Conservation (phyloP, 2,113 vertebrate genomes). For the Pseudolaguvia tuberculata region DNA sequence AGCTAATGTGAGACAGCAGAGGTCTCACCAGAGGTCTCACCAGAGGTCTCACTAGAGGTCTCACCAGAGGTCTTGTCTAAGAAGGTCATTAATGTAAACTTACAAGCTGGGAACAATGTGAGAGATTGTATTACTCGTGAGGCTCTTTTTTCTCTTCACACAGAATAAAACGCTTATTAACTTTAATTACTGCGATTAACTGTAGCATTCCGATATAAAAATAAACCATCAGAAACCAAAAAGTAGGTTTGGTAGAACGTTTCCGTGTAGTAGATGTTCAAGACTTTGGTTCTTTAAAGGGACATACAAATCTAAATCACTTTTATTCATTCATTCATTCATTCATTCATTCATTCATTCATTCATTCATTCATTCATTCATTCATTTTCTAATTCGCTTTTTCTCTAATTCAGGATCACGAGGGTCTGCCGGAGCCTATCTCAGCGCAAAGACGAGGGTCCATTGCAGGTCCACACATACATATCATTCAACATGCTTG, state of each 20-base stretch:
- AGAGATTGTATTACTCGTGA: neutral
- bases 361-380: too few relatives aligned
- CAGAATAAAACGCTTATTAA: neutral
- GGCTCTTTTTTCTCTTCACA: neutral
- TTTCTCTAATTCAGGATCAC: too few relatives aligned
- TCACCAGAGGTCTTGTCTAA: constrained; percentile 16
- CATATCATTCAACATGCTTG: neutral
- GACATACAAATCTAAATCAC: neutral
- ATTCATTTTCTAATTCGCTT: too few relatives aligned
- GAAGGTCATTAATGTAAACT: constrained; percentile 32
- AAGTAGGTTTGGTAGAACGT: neutral
- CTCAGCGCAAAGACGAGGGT: too few relatives aligned
- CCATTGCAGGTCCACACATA: too few relatives aligned
- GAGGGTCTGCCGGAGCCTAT: too few relatives aligned
- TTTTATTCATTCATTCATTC: too few relatives aligned
- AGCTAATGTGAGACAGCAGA: neutral
- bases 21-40: too few relatives aligned
- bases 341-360: neutral
- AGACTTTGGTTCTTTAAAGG: neutral
- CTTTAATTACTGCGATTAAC: too few relatives aligned
- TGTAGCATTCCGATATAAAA: neutral
- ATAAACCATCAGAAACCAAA: neutral
- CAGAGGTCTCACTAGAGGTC: too few relatives aligned
- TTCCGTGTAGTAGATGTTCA: neutral
- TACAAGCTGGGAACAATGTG: constrained; percentile 4